Evolutionary conservation across 2,113 vertebrate species (phyloP), one percentile per base, ranked within the genome.

Genomic region (Tenebrosternarchus preto): DNA sequence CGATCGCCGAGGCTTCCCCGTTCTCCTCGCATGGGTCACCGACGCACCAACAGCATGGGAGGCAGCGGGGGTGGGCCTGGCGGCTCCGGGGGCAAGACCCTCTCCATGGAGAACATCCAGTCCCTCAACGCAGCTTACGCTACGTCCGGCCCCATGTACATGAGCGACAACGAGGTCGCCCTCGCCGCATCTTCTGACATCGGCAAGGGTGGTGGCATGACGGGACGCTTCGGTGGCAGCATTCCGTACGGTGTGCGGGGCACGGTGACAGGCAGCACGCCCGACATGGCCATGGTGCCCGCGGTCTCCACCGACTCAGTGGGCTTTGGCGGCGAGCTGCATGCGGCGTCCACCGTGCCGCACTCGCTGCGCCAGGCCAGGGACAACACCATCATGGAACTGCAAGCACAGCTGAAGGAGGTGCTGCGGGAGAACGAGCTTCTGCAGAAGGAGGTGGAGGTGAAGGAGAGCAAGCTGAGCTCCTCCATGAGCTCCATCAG

Each of bases 401-500:
- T 99, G 81, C 98, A 99, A 89, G 93, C 96, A 0, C 98, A 99
- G 79, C 94, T 99, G 19, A 98, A 99, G 88, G 98, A 99, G 86
- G 95, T 99, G 19, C 86, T 98, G 56, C 89, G 96, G 88, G 98
- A 98, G 77, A 99, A 99, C 0, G 98, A 99, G 75, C 88, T 97
- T 75, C 87, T 99, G 50, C 92, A 94, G 31, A 95, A 97, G 85
- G 98, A 99, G 3, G 95, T 96, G 64, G 98, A 99, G 86, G 94
- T 99, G 70, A 99, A 99, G 74, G 98, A 99, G 85, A 99, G 98
- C 91, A 99, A 99, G 88, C 91, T 99, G 73, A 98, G 97, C 81
- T 99, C 98, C 27, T 99, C 98, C 43, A 99, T 99, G 98, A 99
- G 98, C 87, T 98, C 97, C 50, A 99, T 99, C 90, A 99, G 99